phyloP scores from a whole-genome alignment of 2,113 vertebrate species.

The Delphinus delphis region DNA sequence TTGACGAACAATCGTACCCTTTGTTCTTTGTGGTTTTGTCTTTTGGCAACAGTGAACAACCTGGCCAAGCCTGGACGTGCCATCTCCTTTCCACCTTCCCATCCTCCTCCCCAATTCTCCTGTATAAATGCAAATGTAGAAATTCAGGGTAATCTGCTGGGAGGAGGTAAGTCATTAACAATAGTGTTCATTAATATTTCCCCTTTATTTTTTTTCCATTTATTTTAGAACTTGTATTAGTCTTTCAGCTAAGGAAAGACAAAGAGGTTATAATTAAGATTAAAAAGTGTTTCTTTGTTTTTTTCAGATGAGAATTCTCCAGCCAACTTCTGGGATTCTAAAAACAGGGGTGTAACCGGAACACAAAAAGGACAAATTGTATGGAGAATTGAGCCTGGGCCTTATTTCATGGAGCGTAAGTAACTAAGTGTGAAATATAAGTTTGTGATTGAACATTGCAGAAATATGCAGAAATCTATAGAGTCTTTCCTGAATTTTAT shows the following conservation, averaged over 20 bases:
- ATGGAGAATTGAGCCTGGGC: conserved; percentile 96
- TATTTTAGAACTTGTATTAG: neutral
- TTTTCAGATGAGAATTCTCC: conserved; percentile 96
- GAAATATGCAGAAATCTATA: neutral
- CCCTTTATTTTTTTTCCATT: neutral
- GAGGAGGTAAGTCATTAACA: neutral
- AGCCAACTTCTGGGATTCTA: conserved; percentile 99
- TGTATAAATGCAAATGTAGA: neutral
- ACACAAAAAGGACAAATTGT: conserved; percentile 98
- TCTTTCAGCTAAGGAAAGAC: conserved; percentile 3
- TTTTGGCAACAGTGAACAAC: neutral
- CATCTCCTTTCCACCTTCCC: neutral
- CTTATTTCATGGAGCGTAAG: conserved; percentile 99
- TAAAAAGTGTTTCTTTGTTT: conserved; percentile 10
- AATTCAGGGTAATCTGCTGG: neutral
- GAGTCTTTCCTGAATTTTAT: neutral
- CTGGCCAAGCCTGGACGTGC: neutral
- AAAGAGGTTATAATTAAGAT: conserved; percentile 14
- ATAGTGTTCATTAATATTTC: neutral
- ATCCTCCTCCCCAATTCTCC: neutral
- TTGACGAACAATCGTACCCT: neutral
- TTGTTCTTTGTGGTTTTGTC: neutral
- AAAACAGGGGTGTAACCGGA: conserved; percentile 97
- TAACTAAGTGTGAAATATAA: conserved; percentile 48
- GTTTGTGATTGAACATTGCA: neutral